Conservation (phyloP, 2,888 invertebrate genomes). For the Corbicula japonica region DNA sequence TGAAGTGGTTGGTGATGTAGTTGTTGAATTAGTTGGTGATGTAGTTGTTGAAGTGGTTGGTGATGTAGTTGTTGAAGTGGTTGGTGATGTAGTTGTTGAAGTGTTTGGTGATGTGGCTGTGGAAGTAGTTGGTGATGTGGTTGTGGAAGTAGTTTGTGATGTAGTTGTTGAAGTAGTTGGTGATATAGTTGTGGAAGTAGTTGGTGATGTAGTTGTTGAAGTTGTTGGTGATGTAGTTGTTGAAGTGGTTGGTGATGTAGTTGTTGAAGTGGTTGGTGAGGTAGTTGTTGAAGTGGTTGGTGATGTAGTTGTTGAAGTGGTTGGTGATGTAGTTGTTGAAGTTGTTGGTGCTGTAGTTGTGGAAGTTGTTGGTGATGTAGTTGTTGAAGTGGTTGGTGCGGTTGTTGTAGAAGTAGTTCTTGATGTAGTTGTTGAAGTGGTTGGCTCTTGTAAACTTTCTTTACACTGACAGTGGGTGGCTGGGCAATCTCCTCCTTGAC, state of each 20-base stretch:
- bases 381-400: conserved; percentile 2
- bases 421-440: conserved; percentile 13
- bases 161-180: not conserved
- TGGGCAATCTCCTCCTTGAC: conserved; percentile 35
- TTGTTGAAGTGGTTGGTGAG: not conserved
- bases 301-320: not conserved
- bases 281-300: not conserved
- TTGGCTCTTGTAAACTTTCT: conserved; percentile 3
- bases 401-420: conserved; percentile 15
- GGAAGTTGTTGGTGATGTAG: conserved; percentile 8
- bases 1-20: conserved; percentile 10
- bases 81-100: conserved; percentile 1
- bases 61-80: not conserved
- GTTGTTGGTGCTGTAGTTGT: not conserved
- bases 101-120: conserved; percentile 12
- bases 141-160: not conserved
- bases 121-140: not conserved
- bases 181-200: conserved; percentile 1
- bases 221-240: conserved; percentile 4
- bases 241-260: conserved; percentile 11
- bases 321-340: not conserved
- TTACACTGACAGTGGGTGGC: conserved; percentile 51
- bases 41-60: not conserved
- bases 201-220: not conserved
- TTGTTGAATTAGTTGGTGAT: conserved; percentile 3